Evolutionary conservation across 2,797 vertebrate genomes (phyloP).

Genomic region (Megalops cyprinoides): DNA sequence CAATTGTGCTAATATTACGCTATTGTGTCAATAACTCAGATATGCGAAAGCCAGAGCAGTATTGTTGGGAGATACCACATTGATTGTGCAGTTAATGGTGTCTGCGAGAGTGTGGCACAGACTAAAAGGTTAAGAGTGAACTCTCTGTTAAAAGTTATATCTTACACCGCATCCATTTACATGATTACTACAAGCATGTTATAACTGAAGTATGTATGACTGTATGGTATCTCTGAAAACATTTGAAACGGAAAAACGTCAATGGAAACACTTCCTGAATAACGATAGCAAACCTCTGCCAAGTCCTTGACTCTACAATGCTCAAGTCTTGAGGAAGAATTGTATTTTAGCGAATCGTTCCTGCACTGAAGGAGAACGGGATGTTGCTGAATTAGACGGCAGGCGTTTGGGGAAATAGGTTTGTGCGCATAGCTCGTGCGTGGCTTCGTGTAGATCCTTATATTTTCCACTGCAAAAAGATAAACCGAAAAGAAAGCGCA

Average conservation of each 20-base stretch:
- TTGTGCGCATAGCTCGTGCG: not conserved
- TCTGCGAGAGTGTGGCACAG: not conserved
- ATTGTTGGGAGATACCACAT: slow-evolving; percentile 54
- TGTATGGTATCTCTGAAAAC: not conserved
- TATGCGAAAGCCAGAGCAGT: slow-evolving; percentile 61
- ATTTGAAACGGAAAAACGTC: not conserved
- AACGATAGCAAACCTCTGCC: not conserved
- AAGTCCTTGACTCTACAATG: not conserved
- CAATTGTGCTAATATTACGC: slow-evolving; percentile 58
- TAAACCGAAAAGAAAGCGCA: not conserved
- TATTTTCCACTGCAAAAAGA: not conserved
- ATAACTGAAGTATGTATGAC: not conserved
- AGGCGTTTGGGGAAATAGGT: not conserved
- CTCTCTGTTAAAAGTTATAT: slow-evolving; percentile 6
- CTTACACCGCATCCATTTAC: slow-evolving; percentile 1
- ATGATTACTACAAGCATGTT: not conserved
- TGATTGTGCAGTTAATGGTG: slow-evolving; percentile 38
- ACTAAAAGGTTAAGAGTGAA: not conserved
- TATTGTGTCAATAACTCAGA: slow-evolving; percentile 58
- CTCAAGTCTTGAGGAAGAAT: not conserved
- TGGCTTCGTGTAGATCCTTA: not conserved
- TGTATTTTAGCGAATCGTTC: not conserved
- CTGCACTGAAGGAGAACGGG: not conserved
- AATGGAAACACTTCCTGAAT: not conserved
- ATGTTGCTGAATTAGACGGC: not conserved